Base-by-base conservation (phyloP, 2,888 invertebrate species). In the Pteria penguin region DNA sequence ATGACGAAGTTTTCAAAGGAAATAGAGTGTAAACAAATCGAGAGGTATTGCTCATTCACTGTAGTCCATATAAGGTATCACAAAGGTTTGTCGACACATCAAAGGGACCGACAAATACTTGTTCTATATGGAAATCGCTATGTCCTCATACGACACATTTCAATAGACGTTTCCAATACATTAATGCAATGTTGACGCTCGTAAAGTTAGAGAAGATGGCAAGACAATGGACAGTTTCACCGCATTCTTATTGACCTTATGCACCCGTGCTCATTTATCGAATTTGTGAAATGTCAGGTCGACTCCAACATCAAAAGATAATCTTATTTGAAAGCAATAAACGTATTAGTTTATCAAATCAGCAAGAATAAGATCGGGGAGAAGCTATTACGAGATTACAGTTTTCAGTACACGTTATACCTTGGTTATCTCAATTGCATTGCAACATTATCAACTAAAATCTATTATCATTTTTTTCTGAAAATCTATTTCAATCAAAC, bases 11-110 rank as follows among this genome's bases (percentile, higher is more conserved):
- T 72, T 77, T 78, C 80, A 82, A 80, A 82, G 79, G 80, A 84
- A 82, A 83, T 80, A 70, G 75, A 80, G 78, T 82, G 84, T 83
- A 84, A 84, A 84, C 83, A 83, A 83, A 76, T 78, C 79, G 75
- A 55, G 81, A 76, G 76, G 80, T 79, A 80, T 77, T 77, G 77
- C 79, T 76, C 78, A 70, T 72, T 75, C 82, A 75, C 76, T 76
- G 78, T 79, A 79, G 75, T 82, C 84, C 83, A 83, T 86, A 84
- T 86, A 84, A 82, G 84, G 84, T 84, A 84, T 78, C 84, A 84
- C 86, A 86, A 84, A 86, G 84, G 84, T 77, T 79, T 79, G 76
- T 78, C 84, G 76, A 82, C 72, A 84, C 78, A 82, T 86, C 86
- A 86, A 86, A 86, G 84, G 73, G 71, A 68, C 81, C 61, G 71